Evolutionary conservation across 53 echinoderm and acorn worm genomes (phyloP).

Genomic region (Holothuria scabra): DNA sequence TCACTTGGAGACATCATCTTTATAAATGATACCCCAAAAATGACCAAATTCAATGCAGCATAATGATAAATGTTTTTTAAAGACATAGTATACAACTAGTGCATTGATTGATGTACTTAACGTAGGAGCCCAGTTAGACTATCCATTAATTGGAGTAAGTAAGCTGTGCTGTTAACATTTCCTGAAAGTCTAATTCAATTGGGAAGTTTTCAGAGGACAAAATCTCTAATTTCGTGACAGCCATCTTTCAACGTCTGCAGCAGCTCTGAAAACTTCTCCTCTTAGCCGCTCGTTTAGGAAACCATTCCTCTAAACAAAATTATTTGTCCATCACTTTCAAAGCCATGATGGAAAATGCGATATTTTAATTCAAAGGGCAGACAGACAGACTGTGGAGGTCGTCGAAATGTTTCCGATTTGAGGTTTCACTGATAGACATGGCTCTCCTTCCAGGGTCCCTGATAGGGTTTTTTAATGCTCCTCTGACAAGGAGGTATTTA

Average conservation of each 20-base stretch:
- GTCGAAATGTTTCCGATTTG: slow-evolving; percentile 1
- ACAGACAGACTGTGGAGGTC: slow-evolving; percentile 21
- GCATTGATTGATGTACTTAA: slow-evolving; percentile 6
- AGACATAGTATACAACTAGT: neutral
- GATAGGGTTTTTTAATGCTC: neutral
- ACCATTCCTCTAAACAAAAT: slow-evolving; percentile 18
- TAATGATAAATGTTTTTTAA: too few relatives aligned
- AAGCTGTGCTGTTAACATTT: slow-evolving; percentile 41
- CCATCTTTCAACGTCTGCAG: neutral
- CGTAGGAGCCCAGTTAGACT: slow-evolving; percentile 16
- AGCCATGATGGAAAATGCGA: neutral
- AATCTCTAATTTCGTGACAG: neutral
- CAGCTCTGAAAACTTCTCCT: neutral
- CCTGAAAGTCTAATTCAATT: slow-evolving; percentile 19
- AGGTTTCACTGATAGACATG: slow-evolving; percentile 3
- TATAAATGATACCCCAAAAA: too few relatives aligned
- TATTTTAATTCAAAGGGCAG: slow-evolving; percentile 29
- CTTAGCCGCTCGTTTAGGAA: neutral
- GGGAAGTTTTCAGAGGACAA: slow-evolving; percentile 12
- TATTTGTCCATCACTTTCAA: slow-evolving; percentile 21
- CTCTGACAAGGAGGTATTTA: too few relatives aligned
- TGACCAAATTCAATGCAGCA: too few relatives aligned
- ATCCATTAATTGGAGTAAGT: slow-evolving; percentile 20
- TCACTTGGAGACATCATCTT: too few relatives aligned
- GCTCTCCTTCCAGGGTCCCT: slow-evolving; percentile 5